Evolutionary conservation across 2,797 vertebrate genomes (phyloP).

Genomic region (Petrocephalus sullivani): DNA sequence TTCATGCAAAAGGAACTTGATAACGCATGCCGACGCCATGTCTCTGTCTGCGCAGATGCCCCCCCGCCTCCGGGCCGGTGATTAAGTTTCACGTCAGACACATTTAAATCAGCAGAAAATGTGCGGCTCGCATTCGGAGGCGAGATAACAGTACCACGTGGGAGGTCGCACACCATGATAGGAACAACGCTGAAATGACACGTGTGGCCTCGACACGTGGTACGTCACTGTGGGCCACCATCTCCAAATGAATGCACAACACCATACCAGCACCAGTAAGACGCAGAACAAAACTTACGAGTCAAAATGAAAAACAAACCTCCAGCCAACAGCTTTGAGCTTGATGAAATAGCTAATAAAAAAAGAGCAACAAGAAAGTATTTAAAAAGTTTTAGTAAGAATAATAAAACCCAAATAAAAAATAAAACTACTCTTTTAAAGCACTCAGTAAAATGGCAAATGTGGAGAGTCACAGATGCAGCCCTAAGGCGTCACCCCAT

Average conservation of each 20-base stretch:
- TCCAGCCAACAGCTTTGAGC: neutral
- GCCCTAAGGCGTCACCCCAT: neutral
- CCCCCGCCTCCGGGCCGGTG: neutral
- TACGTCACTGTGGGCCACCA: neutral
- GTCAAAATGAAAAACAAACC: neutral
- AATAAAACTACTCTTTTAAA: conserved; percentile 11
- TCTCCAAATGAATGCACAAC: conserved; percentile 36
- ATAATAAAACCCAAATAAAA: conserved; percentile 29
- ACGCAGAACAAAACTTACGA: conserved; percentile 6
- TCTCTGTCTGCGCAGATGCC: neutral
- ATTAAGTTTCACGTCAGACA: neutral
- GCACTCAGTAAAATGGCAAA: neutral
- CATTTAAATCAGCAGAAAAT: neutral
- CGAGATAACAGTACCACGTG: neutral
- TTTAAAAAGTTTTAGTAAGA: conserved; percentile 44
- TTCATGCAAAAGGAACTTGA: neutral
- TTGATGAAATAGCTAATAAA: neutral
- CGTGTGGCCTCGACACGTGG: neutral
- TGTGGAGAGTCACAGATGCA: neutral
- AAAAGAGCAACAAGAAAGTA: conserved; percentile 15
- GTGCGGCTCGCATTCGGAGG: neutral
- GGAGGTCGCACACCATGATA: neutral
- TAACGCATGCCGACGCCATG: neutral
- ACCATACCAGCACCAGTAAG: conserved; percentile 47
- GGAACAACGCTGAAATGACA: neutral